A percentile compares a stretch with the other conserved stretches of the same genome.
Evolutionary conservation across 2,888 invertebrate species (phyloP).

Genomic region (Lasioglossum oenotherae): DNA sequence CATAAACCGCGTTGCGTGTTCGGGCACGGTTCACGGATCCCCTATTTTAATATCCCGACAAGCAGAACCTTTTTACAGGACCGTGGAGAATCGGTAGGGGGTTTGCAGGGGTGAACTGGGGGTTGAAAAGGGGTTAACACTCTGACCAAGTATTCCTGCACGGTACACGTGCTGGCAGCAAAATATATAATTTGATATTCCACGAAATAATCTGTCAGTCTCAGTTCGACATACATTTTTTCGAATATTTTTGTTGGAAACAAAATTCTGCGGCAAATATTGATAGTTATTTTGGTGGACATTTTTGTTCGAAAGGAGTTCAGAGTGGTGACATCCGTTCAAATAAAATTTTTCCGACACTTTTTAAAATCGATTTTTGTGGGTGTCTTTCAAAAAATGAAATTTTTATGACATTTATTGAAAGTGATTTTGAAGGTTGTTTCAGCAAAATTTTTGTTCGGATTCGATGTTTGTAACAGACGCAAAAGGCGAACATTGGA

Average conservation of each 20-base stretch:
- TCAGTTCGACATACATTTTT: background rate
- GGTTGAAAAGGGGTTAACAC: background rate
- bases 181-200: background rate
- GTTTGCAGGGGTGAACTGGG: background rate
- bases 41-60: conserved; percentile 45
- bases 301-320: background rate
- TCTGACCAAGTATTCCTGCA: background rate
- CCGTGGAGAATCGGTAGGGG: background rate
- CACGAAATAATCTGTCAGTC: background rate
- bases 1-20: conserved; percentile 26
- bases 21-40: background rate
- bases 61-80: conserved; percentile 19
- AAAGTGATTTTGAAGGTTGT: background rate
- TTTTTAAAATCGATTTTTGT: background rate
- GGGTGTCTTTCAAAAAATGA: background rate
- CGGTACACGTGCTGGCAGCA: background rate
- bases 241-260: background rate
- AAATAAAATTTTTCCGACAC: background rate
- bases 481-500: background rate
- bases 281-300: background rate
- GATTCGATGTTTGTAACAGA: no score
- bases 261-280: background rate
- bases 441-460: background rate
- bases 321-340: background rate
- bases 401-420: background rate